Percentiles rank a stretch among this genome's conserved stretches.
These are phyloP conservation scores for Micoletzkya japonica DNA, from an alignment of 2,888 invertebrate genomes.

Conservation along the genomic window DNA sequence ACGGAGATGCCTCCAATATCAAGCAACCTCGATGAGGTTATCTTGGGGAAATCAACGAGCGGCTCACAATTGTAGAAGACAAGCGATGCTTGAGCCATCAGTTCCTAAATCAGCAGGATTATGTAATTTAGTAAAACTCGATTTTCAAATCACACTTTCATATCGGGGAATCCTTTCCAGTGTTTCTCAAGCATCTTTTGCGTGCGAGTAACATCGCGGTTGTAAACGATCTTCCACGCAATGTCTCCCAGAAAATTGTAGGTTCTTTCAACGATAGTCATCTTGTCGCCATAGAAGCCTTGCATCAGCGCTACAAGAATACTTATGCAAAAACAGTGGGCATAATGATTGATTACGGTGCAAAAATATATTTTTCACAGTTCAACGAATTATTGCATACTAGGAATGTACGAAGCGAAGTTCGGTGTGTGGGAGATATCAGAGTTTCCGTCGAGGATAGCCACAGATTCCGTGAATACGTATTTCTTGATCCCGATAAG, in stretches of 20 bases:
- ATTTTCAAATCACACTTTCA: not conserved
- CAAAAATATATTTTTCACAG: too few species aligned
- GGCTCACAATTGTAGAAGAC: conserved; percentile 15
- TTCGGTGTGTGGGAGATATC: not conserved
- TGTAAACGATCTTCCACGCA: too few species aligned
- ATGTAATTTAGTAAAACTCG: not conserved
- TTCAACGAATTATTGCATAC: too few species aligned
- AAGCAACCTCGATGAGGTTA: not conserved
- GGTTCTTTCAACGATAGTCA: too few species aligned
- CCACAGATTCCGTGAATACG: not conserved
- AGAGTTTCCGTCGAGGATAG: not conserved
- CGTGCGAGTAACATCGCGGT: too few species aligned
- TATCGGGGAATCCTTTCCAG: not conserved
- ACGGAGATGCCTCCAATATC: conserved; percentile 13
- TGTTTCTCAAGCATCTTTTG: not conserved
- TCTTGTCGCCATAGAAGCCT: too few species aligned
- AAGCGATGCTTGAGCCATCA: conserved; percentile 8
- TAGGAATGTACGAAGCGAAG: not conserved
- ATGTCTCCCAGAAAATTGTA: too few species aligned
- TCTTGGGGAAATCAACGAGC: conserved; percentile 14
- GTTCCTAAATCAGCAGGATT: not conserved
- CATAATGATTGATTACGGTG: too few species aligned
- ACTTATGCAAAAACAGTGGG: too few species aligned
- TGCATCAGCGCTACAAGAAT: too few species aligned
- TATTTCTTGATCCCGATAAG: not conserved